phyloP scores from a whole-genome alignment of 2,113 vertebrate genomes.

The Orycteropus afer region DNA sequence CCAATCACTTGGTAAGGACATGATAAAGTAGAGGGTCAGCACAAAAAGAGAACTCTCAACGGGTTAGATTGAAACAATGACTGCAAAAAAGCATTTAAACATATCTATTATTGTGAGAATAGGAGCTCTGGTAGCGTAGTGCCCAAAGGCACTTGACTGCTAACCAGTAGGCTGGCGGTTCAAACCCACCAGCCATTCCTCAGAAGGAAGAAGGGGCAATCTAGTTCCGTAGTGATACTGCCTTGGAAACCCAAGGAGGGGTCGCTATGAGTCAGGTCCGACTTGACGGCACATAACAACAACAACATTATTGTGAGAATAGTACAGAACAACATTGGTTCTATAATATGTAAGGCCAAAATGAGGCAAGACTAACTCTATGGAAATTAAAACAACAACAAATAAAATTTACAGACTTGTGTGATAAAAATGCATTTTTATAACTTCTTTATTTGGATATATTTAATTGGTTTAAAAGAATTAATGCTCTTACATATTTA shows the following conservation, averaged over 20 bases:
- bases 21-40: neutral
- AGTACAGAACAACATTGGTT: neutral
- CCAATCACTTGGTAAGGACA: neutral
- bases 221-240: too few species aligned
- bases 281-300: too few species aligned
- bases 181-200: too few species aligned
- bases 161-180: too few species aligned
- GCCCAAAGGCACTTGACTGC: too few species aligned
- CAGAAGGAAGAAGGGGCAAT: too few species aligned
- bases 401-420: conserved; percentile 22
- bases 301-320: neutral
- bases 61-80: neutral
- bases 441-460: conserved; percentile 77
- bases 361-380: neutral
- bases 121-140: too few species aligned
- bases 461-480: neutral
- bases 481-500: neutral
- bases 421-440: conserved; percentile 72
- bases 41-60: neutral
- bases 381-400: neutral
- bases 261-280: too few species aligned
- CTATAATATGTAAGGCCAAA: neutral
- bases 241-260: too few species aligned
- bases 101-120: neutral
- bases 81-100: neutral